A percentile compares a stretch with the other conserved stretches of the same genome.
Evolutionary conservation across 2,888 invertebrate genomes (phyloP).

Genomic region (Tiphia femorata): DNA sequence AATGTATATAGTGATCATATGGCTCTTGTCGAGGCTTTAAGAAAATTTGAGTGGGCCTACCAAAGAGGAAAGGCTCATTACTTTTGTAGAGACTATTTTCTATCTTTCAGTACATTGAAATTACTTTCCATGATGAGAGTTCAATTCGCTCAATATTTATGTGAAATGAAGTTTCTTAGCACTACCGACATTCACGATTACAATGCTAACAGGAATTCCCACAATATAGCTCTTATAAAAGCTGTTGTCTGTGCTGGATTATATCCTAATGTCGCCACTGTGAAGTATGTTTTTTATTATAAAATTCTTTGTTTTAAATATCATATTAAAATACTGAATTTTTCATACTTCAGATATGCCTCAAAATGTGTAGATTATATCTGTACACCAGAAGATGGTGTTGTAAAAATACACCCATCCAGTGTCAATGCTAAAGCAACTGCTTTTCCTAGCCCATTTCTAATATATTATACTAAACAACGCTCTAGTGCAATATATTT

Average conservation of each 20-base stretch:
- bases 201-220: slow-evolving; percentile 80
- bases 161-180: slow-evolving; percentile 81
- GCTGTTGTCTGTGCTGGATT: slow-evolving; percentile 89
- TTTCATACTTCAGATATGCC: slow-evolving; percentile 18
- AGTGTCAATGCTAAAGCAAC: slow-evolving; percentile 76
- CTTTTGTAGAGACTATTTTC: slow-evolving; percentile 82
- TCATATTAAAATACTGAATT: not conserved
- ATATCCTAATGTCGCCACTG: slow-evolving; percentile 87
- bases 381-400: slow-evolving; percentile 72
- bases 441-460: slow-evolving; percentile 75
- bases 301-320: no score
- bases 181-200: slow-evolving; percentile 71
- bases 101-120: slow-evolving; percentile 76
- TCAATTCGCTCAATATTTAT: slow-evolving; percentile 82
- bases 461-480: slow-evolving; percentile 85
- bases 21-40: slow-evolving; percentile 79
- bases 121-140: slow-evolving; percentile 84
- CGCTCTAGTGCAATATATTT: slow-evolving; percentile 77
- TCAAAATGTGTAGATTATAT: slow-evolving; percentile 18
- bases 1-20: slow-evolving; percentile 85
- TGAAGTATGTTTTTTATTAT: slow-evolving; percentile 75
- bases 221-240: slow-evolving; percentile 83
- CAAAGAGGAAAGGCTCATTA: slow-evolving; percentile 62
- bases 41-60: slow-evolving; percentile 71
- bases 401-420: slow-evolving; percentile 81